Conservation (phyloP, 2,797 vertebrate genomes). For the Mus spretus region DNA sequence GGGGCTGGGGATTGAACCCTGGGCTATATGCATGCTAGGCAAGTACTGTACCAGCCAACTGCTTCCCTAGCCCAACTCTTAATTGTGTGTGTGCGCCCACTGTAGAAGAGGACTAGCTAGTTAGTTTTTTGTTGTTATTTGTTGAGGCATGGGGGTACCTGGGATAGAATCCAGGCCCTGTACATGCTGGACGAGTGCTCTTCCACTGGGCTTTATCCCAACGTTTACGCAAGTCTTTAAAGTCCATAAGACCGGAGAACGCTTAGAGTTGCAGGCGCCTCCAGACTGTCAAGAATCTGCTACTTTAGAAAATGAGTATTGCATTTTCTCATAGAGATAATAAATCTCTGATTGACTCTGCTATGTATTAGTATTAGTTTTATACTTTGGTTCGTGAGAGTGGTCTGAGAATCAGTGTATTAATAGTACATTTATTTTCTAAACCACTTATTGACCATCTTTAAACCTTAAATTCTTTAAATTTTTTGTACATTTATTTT, state of each 20-base stretch:
- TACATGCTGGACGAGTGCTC: neutral
- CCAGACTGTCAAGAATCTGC: neutral
- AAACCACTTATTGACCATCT: constrained; percentile 18
- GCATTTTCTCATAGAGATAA: constrained; percentile 44
- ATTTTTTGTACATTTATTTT: neutral
- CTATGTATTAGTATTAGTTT: neutral
- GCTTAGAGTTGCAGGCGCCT: neutral
- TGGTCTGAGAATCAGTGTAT: constrained; percentile 10
- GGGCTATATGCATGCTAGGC: too few species aligned
- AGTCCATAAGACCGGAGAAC: neutral
- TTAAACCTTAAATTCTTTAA: constrained; percentile 38
- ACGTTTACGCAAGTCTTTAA: neutral
- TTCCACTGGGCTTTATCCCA: neutral
- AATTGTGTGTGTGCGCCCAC: neutral
- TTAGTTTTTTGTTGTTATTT: neutral
- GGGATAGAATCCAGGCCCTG: neutral
- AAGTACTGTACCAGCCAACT: too few species aligned
- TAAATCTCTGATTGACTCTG: neutral
- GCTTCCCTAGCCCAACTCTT: constrained; percentile 13
- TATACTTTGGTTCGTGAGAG: constrained; percentile 16
- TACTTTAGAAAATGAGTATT: neutral
- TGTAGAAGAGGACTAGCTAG: neutral
- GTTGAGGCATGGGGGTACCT: too few species aligned
- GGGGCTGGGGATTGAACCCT: too few species aligned
- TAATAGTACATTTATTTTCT: constrained; percentile 47